These are phyloP conservation scores for Drosophila formosana DNA, from an alignment of 2,888 invertebrate genomes.

Conservation along the genomic window DNA sequence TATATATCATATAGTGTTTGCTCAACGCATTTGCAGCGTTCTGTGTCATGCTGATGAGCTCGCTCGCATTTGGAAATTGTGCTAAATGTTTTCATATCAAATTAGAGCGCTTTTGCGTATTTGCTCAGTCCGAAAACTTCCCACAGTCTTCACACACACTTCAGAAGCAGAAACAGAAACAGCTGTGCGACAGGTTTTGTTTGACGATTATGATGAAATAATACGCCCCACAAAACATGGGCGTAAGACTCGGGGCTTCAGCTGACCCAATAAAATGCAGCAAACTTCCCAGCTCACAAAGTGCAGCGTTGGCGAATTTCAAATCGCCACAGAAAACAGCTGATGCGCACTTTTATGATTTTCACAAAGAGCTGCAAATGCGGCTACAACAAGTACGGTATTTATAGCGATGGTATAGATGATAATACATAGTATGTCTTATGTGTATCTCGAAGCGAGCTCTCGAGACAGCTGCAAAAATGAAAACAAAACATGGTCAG, in stretches of 20 bases:
- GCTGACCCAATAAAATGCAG: conserved; percentile 68
- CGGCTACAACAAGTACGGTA: conserved; percentile 30
- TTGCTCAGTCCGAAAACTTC: conserved; percentile 66
- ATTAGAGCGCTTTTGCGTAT: conserved; percentile 66
- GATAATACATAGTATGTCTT: conserved; percentile 11
- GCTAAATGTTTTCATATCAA: conserved; percentile 72
- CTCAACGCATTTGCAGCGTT: conserved; percentile 30
- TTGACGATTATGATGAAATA: conserved; percentile 49
- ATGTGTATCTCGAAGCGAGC: conserved; percentile 28
- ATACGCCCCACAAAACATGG: conserved; percentile 36
- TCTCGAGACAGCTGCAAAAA: conserved; percentile 71
- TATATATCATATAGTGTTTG: conserved; percentile 47
- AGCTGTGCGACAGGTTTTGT: conserved; percentile 57
- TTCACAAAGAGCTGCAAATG: conserved; percentile 66
- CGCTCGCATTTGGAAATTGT: conserved; percentile 51
- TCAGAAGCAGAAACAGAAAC: conserved; percentile 24
- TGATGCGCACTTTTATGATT: conserved; percentile 71
- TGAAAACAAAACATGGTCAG: conserved; percentile 71
- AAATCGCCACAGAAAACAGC: conserved; percentile 54
- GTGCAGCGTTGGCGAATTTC: conserved; percentile 59
- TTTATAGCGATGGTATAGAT: conserved; percentile 41
- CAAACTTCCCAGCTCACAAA: conserved; percentile 32
- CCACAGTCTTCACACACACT: conserved; percentile 52
- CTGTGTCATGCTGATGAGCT: conserved; percentile 19
- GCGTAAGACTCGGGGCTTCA: conserved; percentile 36